phyloP scores from a whole-genome alignment of 2,888 invertebrate species.

The Cerastis leucographa region DNA sequence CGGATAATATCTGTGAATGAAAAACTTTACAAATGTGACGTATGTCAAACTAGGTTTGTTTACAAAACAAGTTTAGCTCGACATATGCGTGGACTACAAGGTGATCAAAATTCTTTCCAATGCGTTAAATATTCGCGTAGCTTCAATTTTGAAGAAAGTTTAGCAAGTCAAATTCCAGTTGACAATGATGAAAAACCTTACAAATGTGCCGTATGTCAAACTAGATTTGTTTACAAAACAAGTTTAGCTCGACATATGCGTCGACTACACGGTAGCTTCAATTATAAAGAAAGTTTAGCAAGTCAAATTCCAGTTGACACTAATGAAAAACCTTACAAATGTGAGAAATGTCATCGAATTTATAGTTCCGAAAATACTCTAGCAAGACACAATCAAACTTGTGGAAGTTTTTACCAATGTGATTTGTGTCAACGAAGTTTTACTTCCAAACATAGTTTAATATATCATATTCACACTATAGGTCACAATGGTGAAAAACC shows the following conservation, averaged over 20 bases:
- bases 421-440: slow-evolving; percentile 3
- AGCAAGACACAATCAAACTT: background rate
- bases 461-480: background rate
- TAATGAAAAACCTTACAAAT: background rate
- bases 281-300: background rate
- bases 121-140: background rate
- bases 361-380: too few species aligned
- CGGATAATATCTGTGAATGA: background rate
- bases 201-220: too few species aligned
- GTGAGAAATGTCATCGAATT: background rate
- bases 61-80: background rate
- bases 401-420: background rate
- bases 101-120: background rate
- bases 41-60: background rate
- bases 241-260: too few species aligned
- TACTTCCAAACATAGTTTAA: background rate
- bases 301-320: background rate
- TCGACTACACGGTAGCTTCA: too few species aligned
- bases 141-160: background rate
- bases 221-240: too few species aligned
- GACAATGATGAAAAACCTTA: background rate
- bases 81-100: background rate
- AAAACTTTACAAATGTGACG: background rate
- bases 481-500: background rate
- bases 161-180: background rate